phyloP scores from a whole-genome alignment of 2,113 vertebrate species.

The Archilochus colubris region DNA sequence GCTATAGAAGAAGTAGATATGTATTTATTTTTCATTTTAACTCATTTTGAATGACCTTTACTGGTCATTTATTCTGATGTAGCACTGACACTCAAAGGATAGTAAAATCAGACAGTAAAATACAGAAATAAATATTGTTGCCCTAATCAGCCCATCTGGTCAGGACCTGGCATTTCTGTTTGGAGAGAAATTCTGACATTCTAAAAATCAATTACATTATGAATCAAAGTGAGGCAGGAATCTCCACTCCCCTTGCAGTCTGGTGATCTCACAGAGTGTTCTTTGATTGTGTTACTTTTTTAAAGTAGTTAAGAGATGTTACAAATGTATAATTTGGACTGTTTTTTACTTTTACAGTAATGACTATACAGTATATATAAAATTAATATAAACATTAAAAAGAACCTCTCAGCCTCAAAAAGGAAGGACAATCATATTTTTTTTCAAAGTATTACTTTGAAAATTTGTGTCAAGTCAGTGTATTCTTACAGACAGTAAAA shows the following conservation, averaged over 20 bases:
- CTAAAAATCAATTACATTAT: conserved; percentile 4
- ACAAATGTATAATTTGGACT: not conserved
- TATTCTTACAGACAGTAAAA: not conserved
- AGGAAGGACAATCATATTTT: not conserved
- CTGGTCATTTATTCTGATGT: not conserved
- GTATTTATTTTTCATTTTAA: not conserved
- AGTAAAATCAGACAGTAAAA: not conserved
- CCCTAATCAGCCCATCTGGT: not conserved
- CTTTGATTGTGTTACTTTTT: not conserved
- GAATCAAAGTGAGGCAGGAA: not conserved
- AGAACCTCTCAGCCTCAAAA: not conserved
- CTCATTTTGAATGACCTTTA: conserved; percentile 20
- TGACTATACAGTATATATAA: not conserved
- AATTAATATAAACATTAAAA: not conserved
- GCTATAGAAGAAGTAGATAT: not conserved
- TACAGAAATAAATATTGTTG: not conserved
- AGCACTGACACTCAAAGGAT: not conserved
- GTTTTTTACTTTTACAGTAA: not conserved
- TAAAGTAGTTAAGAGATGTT: not conserved
- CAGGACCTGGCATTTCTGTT: conserved; percentile 27
- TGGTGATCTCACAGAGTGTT: not conserved
- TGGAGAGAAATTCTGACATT: not conserved
- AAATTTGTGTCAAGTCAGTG: not conserved
- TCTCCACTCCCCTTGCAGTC: not conserved
- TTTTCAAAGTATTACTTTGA: not conserved